Evolutionary conservation across 2,888 invertebrate genomes (phyloP).

Genomic region (Phania funesta): DNA sequence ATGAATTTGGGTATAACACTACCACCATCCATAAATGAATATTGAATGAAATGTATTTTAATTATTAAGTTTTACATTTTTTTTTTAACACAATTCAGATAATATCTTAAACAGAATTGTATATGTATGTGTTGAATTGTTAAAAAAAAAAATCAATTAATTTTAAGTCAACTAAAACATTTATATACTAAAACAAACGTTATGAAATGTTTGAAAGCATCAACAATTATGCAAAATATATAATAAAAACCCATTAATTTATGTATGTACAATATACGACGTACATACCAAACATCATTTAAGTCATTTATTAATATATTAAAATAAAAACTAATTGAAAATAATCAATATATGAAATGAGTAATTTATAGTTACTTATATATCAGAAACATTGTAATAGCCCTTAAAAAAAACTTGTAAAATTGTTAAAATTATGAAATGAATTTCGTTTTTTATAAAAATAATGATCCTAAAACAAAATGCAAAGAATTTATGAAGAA

Average conservation of each 20-base stretch:
- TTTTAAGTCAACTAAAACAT: conserved; percentile 42
- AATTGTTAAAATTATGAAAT: conserved; percentile 63
- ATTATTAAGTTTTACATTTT: conserved; percentile 51
- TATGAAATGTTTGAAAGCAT: conserved; percentile 33
- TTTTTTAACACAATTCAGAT: conserved; percentile 50
- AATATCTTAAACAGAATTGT: conserved; percentile 54
- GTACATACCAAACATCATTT: conserved; percentile 52
- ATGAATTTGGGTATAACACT: background rate
- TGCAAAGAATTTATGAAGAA: conserved; percentile 59
- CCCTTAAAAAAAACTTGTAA: conserved; percentile 44
- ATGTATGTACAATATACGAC: conserved; percentile 46
- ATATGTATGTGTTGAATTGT: conserved; percentile 61
- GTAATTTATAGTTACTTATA: conserved; percentile 48
- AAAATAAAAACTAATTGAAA: conserved; percentile 34
- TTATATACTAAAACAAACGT: conserved; percentile 25
- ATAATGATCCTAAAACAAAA: conserved; percentile 51
- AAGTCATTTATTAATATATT: conserved; percentile 56
- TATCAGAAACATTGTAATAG: conserved; percentile 52
- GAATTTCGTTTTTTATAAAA: conserved; percentile 62
- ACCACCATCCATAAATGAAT: too few species aligned
- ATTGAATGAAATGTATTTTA: conserved; percentile 54
- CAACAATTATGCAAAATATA: conserved; percentile 22
- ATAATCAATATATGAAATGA: conserved; percentile 30
- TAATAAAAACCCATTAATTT: conserved; percentile 38
- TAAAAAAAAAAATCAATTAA: conserved; percentile 48